Conservation (phyloP, 2,888 invertebrate species). For the Habrosyne pyritoides region DNA sequence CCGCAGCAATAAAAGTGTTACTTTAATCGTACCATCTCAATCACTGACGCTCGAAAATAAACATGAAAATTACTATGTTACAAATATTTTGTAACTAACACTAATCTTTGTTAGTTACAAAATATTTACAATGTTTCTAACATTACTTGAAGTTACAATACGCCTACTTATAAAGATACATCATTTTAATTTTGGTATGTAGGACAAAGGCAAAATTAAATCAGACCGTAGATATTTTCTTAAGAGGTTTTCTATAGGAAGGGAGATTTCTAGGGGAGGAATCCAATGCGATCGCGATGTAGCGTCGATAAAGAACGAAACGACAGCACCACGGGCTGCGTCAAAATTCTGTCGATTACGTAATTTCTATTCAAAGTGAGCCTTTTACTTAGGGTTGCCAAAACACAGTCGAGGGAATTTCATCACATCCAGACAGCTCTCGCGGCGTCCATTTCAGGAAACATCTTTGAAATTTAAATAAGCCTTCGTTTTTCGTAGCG, state of each 20-base stretch:
- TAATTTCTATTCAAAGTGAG: conserved; percentile 69
- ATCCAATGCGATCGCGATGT: conserved; percentile 45
- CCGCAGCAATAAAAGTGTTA: no score
- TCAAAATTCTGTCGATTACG: conserved; percentile 62
- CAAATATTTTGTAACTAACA: no score
- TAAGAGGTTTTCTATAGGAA: conserved; percentile 17
- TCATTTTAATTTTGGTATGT: conserved; percentile 30
- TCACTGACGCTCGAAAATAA: no score
- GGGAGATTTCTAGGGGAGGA: conserved; percentile 26
- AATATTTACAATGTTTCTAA: no score
- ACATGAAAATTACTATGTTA: no score
- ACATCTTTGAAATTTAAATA: conserved; percentile 61
- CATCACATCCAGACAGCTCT: conserved; percentile 29
- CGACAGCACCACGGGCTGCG: conserved; percentile 46
- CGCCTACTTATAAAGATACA: conserved; percentile 21
- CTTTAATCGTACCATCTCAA: no score
- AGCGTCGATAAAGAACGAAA: conserved; percentile 50
- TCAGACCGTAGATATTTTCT: conserved; percentile 38
- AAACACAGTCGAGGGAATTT: conserved; percentile 35
- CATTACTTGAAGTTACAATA: no score
- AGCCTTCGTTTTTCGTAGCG: conserved; percentile 32
- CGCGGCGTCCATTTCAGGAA: conserved; percentile 38
- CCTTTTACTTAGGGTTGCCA: conserved; percentile 43
- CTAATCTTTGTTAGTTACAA: no score
- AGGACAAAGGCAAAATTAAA: conserved; percentile 41